Conservation (phyloP, 2,888 invertebrate genomes). For the Plebejus melissa region DNA sequence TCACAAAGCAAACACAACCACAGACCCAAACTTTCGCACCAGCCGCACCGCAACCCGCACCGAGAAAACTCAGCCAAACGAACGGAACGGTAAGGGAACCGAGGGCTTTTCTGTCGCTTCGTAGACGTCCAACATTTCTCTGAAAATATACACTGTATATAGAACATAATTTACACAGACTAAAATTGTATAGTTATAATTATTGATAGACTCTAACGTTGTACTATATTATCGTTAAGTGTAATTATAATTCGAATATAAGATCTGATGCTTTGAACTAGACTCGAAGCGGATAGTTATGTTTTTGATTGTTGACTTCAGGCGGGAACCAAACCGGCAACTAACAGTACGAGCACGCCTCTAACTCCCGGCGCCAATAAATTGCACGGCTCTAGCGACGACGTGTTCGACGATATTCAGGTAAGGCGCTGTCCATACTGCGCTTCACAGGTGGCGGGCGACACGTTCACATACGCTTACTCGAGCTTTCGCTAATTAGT, state of each 20-base stretch:
- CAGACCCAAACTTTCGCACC: slow-evolving; percentile 36
- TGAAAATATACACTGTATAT: slow-evolving; percentile 15
- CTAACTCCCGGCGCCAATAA: slow-evolving; percentile 63
- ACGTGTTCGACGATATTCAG: slow-evolving; percentile 72
- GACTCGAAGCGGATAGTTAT: slow-evolving; percentile 27
- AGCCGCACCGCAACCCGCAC: slow-evolving; percentile 67
- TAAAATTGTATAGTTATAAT: neutral
- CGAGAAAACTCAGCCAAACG: slow-evolving; percentile 68
- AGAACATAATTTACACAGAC: neutral
- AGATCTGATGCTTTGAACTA: slow-evolving; percentile 16
- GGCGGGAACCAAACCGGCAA: slow-evolving; percentile 62
- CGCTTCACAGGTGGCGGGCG: slow-evolving; percentile 64
- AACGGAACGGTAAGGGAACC: slow-evolving; percentile 65
- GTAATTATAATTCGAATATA: neutral
- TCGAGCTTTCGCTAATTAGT: slow-evolving; percentile 34
- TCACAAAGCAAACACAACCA: slow-evolving; percentile 34
- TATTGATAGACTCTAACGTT: neutral
- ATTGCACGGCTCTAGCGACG: slow-evolving; percentile 68
- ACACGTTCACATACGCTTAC: slow-evolving; percentile 69
- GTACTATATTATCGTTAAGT: slow-evolving; percentile 6
- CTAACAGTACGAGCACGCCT: slow-evolving; percentile 72
- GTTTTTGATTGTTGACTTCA: slow-evolving; percentile 44
- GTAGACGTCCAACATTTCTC: slow-evolving; percentile 22
- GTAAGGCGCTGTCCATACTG: slow-evolving; percentile 49
- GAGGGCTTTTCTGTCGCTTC: slow-evolving; percentile 32